These are phyloP conservation scores for Sphyrna mokarran DNA, from an alignment of 2,113 vertebrate species.

Conservation along the genomic window DNA sequence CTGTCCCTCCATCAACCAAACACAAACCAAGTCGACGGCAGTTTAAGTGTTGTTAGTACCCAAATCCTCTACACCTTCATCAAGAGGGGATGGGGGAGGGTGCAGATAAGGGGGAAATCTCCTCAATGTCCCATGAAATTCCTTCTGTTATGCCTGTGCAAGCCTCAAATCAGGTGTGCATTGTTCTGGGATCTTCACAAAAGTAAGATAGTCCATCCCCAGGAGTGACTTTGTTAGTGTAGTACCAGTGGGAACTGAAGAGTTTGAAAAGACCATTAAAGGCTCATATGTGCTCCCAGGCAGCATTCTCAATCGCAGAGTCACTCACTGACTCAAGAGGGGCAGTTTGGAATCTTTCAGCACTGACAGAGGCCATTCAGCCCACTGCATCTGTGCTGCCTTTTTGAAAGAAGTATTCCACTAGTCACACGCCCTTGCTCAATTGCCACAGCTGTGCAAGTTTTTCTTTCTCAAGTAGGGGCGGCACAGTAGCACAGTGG, in stretches of 20 bases:
- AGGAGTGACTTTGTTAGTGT: too few species aligned
- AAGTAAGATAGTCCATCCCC: background rate
- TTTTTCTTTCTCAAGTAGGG: background rate
- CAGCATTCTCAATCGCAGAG: background rate
- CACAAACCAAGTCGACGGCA: too few species aligned
- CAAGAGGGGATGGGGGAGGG: background rate
- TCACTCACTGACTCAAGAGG: background rate
- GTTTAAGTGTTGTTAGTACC: too few species aligned
- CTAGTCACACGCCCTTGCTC: background rate
- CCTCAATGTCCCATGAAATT: background rate
- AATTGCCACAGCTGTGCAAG: background rate
- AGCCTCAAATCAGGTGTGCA: background rate
- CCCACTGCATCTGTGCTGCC: background rate
- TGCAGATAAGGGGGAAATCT: too few species aligned
- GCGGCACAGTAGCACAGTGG: too few species aligned
- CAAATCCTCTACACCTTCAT: background rate
- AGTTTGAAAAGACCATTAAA: background rate
- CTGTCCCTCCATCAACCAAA: too few species aligned
- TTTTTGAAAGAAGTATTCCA: background rate
- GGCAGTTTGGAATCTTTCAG: background rate
- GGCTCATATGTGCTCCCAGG: background rate
- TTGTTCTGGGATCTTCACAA: background rate
- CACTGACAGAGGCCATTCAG: background rate
- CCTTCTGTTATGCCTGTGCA: background rate
- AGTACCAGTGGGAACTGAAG: background rate